Evolutionary conservation across 2,113 vertebrate species (phyloP).

Genomic region (Athene noctua): DNA sequence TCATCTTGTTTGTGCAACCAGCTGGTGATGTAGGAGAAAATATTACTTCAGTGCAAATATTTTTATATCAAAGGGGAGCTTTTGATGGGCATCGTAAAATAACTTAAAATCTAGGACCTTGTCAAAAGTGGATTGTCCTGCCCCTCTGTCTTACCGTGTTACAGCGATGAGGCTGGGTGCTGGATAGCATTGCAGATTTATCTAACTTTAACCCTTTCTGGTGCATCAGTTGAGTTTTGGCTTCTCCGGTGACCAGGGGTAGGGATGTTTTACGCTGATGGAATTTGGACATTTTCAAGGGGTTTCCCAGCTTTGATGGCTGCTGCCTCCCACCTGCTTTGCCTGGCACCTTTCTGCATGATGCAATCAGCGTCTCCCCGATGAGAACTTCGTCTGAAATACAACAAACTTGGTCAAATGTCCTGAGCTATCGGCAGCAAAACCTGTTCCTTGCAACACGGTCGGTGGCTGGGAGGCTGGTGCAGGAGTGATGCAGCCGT

Average conservation of each 20-base stretch:
- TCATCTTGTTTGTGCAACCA: not conserved
- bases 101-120: not conserved
- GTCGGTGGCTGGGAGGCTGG: not conserved
- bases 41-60: fast-evolving
- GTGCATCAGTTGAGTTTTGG: fast-evolving
- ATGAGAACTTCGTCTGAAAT: not conserved
- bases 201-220: not conserved
- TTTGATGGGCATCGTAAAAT: not conserved
- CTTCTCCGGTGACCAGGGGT: not conserved
- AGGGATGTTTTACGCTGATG: not conserved
- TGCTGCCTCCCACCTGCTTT: not conserved
- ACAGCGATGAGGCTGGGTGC: not conserved
- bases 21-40: fast-evolving
- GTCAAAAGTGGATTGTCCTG: not conserved
- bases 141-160: fast-evolving
- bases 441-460: not conserved
- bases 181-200: fast-evolving
- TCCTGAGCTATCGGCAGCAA: not conserved
- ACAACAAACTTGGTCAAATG: not conserved
- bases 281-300: fast-evolving
- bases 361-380: not conserved
- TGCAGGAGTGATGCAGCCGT: fast-evolving
- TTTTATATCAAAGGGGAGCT: fast-evolving
- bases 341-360: fast-evolving
- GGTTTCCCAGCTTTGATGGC: fast-evolving